Percentiles rank a stretch among this genome's conserved stretches.
Conservation (phyloP, 2,888 invertebrate genomes). For the Eupeodes luniger region DNA sequence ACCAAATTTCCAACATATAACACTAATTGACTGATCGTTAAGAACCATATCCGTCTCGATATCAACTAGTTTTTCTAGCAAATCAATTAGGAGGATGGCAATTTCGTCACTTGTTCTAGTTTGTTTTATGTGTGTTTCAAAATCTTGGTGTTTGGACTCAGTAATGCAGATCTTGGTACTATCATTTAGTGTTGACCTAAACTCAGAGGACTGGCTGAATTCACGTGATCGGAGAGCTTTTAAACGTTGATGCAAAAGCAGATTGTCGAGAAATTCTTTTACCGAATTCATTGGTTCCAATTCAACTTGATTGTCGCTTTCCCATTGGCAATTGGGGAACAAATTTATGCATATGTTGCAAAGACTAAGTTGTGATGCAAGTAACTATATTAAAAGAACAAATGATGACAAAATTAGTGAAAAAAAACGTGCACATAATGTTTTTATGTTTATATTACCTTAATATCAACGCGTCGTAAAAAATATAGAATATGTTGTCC, state of each 20-base stretch:
- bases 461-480: conserved; percentile 81
- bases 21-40: conserved; percentile 79
- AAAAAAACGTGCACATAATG: too few species aligned
- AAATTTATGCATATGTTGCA: conserved; percentile 82
- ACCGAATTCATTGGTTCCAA: conserved; percentile 77
- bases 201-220: conserved; percentile 47
- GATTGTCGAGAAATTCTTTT: conserved; percentile 79
- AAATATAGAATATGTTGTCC: conserved; percentile 82
- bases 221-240: conserved; percentile 53
- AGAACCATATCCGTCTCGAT: conserved; percentile 80
- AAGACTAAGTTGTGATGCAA: conserved; percentile 82
- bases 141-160: conserved; percentile 54
- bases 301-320: conserved; percentile 75
- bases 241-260: conserved; percentile 79
- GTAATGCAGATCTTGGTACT: not conserved
- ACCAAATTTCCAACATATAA: conserved; percentile 81
- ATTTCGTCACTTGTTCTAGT: conserved; percentile 81
- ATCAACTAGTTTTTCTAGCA: conserved; percentile 80
- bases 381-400: conserved; percentile 79
- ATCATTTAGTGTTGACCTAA: conserved; percentile 28
- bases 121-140: conserved; percentile 77
- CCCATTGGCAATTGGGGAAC: conserved; percentile 83
- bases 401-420: conserved; percentile 1
- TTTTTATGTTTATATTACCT: conserved; percentile 78
- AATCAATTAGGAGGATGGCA: conserved; percentile 81